Conservation (phyloP, 92 coral and sea anemone genomes). For the Virgularia gustaviana region DNA sequence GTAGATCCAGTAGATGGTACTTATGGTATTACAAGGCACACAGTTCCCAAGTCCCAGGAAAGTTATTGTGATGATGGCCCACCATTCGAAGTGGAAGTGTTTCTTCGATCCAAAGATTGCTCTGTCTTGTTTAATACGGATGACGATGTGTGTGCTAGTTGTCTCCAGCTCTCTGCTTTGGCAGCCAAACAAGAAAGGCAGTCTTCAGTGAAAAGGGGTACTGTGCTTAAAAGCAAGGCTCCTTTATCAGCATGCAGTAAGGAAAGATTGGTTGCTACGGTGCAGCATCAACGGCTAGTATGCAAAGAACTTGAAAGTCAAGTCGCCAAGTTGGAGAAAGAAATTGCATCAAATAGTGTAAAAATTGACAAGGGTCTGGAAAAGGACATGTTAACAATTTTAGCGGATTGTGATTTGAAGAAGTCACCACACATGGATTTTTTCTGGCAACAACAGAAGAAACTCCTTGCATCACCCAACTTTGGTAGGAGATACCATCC, state of each 20-base stretch:
- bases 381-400: constrained; percentile 43
- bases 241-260: constrained; percentile 47
- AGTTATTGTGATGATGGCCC: constrained; percentile 44
- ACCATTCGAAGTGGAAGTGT: constrained; percentile 32
- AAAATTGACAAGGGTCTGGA: constrained; percentile 41
- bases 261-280: constrained; percentile 52
- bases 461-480: constrained; percentile 21
- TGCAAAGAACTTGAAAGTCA: constrained; percentile 55
- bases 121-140: constrained; percentile 19
- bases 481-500: not conserved
- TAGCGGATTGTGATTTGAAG: constrained; percentile 31
- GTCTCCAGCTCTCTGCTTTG: constrained; percentile 25
- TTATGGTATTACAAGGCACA: constrained; percentile 37
- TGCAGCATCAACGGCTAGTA: constrained; percentile 50
- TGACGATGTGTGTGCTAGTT: constrained; percentile 12
- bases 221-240: constrained; percentile 49
- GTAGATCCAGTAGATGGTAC: constrained; percentile 18
- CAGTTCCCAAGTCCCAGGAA: constrained; percentile 39
- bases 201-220: too few relatives aligned
- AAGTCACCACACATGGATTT: constrained; percentile 35
- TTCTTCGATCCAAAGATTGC: constrained; percentile 37
- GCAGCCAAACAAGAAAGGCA: too few relatives aligned
- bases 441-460: constrained; percentile 47
- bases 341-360: constrained; percentile 44
- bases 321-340: constrained; percentile 42